These are phyloP conservation scores for Dermochelys coriacea DNA, from an alignment of 2,797 vertebrate genomes.

Conservation along the genomic window DNA sequence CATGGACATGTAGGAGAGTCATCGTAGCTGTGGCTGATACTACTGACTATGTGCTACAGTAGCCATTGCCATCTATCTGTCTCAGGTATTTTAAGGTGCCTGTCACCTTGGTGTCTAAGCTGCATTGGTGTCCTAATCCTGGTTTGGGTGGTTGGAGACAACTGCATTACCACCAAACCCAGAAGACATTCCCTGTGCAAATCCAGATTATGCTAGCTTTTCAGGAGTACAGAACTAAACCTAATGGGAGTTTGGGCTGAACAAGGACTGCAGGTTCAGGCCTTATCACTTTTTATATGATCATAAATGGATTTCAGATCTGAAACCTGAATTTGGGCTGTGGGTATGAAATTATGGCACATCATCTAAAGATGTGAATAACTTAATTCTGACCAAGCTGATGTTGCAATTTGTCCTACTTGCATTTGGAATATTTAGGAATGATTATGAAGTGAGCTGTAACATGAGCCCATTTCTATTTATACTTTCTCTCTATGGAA, in stretches of 20 bases:
- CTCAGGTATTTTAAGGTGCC: not conserved
- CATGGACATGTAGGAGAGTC: not conserved
- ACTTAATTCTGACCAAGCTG: constrained; percentile 26
- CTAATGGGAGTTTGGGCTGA: not conserved
- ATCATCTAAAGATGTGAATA: constrained; percentile 53
- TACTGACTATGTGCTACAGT: not conserved
- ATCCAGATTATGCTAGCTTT: not conserved
- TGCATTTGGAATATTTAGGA: constrained; percentile 33
- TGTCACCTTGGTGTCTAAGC: not conserved
- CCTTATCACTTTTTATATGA: not conserved
- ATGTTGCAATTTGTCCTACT: constrained; percentile 34
- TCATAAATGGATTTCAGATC: constrained; percentile 37
- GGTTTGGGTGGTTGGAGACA: not conserved
- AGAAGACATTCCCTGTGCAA: not conserved
- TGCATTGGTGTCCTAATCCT: not conserved
- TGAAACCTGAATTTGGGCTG: constrained; percentile 35
- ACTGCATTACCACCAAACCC: not conserved
- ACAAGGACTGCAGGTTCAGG: not conserved
- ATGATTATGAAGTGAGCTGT: not conserved
- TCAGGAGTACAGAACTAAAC: not conserved
- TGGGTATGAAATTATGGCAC: constrained; percentile 29
- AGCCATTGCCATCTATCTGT: not conserved
- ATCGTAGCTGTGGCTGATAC: not conserved
- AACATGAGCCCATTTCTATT: constrained; percentile 43
- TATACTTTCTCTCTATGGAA: not conserved